Evolutionary conservation across 2,113 vertebrate genomes (phyloP).

Genomic region (Paedocypris sp.): DNA sequence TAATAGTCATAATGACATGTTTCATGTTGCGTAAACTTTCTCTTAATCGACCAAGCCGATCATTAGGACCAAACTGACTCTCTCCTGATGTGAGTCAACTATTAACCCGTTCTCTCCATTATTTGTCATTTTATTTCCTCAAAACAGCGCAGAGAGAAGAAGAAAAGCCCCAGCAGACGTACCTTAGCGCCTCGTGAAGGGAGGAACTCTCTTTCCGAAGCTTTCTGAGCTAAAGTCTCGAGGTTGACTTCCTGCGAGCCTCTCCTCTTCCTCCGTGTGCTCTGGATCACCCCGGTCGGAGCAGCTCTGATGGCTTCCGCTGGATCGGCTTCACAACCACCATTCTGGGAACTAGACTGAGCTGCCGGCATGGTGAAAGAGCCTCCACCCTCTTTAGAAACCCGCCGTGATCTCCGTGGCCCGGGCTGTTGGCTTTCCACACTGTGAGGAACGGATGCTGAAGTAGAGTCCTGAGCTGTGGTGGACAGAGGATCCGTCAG

Average conservation of each 20-base stretch:
- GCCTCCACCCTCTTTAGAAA: constrained; percentile 82
- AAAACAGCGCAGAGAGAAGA: not conserved
- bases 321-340: constrained; percentile 31
- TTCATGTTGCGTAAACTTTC: too few relatives aligned
- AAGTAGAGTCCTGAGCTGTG: constrained; percentile 56
- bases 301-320: constrained; percentile 60
- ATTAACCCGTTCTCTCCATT: too few relatives aligned
- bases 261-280: constrained; percentile 73
- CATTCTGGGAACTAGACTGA: constrained; percentile 48
- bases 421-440: constrained; percentile 53
- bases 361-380: constrained; percentile 48
- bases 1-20: too few relatives aligned
- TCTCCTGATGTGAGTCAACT: too few relatives aligned
- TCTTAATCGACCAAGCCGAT: too few relatives aligned
- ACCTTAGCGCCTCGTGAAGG: constrained; percentile 56
- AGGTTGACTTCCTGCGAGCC: constrained; percentile 90
- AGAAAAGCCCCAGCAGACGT: constrained; percentile 4
- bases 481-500: constrained; percentile 51
- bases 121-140: not conserved
- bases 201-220: constrained; percentile 84
- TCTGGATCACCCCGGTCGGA: constrained; percentile 83
- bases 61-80: too few relatives aligned
- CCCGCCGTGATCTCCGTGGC: constrained; percentile 79
- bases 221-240: constrained; percentile 89
- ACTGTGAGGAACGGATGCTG: constrained; percentile 29